Evolutionary conservation across 2,888 invertebrate genomes (phyloP).

Genomic region (Nomada ferruginata): DNA sequence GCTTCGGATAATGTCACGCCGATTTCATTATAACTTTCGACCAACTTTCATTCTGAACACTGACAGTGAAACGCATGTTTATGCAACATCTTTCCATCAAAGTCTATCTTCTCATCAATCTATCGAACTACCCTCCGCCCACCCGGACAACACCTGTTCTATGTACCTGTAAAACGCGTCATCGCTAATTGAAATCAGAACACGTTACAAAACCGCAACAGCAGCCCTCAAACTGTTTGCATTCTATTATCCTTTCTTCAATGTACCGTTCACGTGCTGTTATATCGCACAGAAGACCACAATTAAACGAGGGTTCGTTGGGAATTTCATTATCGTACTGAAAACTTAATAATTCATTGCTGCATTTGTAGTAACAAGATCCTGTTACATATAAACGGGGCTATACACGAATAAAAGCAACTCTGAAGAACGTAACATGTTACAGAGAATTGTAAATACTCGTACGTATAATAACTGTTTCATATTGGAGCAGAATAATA

Average conservation of each 20-base stretch:
- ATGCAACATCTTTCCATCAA: conserved; percentile 1
- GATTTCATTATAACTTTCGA: too few species aligned
- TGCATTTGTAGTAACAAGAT: too few species aligned
- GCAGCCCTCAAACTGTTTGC: conserved; percentile 14
- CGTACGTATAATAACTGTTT: too few species aligned
- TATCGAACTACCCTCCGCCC: not conserved
- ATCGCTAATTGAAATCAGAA: conserved; percentile 37
- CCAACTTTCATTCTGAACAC: not conserved
- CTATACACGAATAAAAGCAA: too few species aligned
- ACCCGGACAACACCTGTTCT: conserved; percentile 7
- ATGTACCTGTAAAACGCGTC: conserved; percentile 9
- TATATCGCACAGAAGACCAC: not conserved
- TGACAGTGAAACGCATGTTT: too few species aligned
- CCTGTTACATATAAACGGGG: too few species aligned
- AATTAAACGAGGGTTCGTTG: too few species aligned
- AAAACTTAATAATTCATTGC: not conserved
- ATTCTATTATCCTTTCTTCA: not conserved
- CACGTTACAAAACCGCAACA: conserved; percentile 17
- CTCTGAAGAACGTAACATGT: too few species aligned
- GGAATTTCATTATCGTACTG: not conserved
- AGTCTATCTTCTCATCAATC: not conserved
- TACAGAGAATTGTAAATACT: too few species aligned
- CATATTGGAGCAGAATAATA: too few species aligned
- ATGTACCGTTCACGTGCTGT: not conserved
- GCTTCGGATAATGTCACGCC: too few species aligned